Percentiles rank a stretch among this genome's conserved stretches.
These are phyloP conservation scores for Hyles lineata DNA, from an alignment of 2,888 invertebrate genomes.

Conservation along the genomic window DNA sequence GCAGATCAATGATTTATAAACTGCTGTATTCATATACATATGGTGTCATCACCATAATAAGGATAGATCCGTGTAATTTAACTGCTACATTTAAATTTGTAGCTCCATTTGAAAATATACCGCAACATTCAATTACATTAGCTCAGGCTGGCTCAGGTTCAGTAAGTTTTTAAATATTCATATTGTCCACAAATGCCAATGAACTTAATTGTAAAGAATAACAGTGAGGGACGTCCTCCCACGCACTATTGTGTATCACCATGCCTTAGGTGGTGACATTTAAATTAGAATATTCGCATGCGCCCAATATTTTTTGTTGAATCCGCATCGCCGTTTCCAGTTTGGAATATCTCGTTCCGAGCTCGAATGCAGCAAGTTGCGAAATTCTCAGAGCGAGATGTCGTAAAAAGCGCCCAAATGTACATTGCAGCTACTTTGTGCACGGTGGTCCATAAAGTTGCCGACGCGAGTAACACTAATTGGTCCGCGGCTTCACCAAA, in stretches of 20 bases:
- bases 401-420: constrained; percentile 13
- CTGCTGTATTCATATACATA: no score
- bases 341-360: neutral
- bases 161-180: neutral
- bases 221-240: neutral
- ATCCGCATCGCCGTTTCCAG: neutral
- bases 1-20: no score
- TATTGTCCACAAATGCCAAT: constrained; percentile 18
- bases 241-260: neutral
- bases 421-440: neutral
- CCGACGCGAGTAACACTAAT: constrained; percentile 35
- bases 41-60: no score
- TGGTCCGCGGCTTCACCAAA: constrained; percentile 48
- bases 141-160: neutral
- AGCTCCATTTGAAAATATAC: neutral
- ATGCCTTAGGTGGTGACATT: no score
- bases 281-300: neutral
- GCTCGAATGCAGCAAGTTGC: neutral
- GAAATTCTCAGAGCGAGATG: neutral
- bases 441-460: neutral
- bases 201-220: constrained; percentile 1
- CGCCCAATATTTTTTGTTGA: constrained; percentile 2
- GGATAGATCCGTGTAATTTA: no score
- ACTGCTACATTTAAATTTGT: no score
- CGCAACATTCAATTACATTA: neutral